A percentile compares a stretch with the other conserved stretches of the same genome.
Conservation (phyloP, 2,888 invertebrate genomes). For the Amblyjoppa fuscipennis region DNA sequence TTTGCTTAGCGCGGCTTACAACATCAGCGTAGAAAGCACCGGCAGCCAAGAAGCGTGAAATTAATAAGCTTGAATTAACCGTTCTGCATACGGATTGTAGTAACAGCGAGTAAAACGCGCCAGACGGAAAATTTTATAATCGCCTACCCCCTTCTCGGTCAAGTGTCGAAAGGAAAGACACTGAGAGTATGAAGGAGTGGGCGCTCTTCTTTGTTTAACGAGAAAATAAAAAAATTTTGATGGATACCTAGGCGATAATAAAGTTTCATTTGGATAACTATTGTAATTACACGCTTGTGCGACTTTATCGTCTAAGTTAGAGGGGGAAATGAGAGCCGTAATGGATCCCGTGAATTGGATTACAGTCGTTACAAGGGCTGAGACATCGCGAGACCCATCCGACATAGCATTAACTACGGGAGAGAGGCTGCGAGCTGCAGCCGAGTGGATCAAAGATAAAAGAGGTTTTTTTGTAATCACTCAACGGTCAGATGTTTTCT, state of each 20-base stretch:
- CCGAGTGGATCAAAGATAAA: slow-evolving; percentile 44
- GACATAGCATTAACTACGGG: not conserved
- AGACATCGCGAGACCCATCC: not conserved
- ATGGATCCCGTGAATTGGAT: slow-evolving; percentile 22
- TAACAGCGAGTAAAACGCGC: not conserved
- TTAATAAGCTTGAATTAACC: slow-evolving; percentile 1
- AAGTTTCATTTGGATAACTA: slow-evolving; percentile 7
- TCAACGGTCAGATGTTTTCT: slow-evolving; percentile 28
- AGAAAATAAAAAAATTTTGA: too few species aligned
- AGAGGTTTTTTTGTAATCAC: slow-evolving; percentile 52
- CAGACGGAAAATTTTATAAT: not conserved
- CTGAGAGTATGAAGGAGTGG: not conserved
- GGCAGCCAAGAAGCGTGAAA: not conserved
- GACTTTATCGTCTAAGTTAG: slow-evolving; percentile 3
- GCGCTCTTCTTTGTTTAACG: not conserved
- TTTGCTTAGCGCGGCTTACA: slow-evolving; percentile 16
- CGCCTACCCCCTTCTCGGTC: not conserved
- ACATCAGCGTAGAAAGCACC: not conserved
- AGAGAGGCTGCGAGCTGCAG: not conserved
- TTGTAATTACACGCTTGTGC: not conserved
- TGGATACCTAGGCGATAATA: not conserved
- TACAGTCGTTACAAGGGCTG: not conserved
- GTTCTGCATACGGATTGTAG: not conserved
- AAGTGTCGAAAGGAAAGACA: too few species aligned
- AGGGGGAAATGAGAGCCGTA: not conserved